Percentiles rank a stretch among this genome's conserved stretches.
Conservation (phyloP, 2,888 invertebrate genomes). For the Lithophane ornitopus region DNA sequence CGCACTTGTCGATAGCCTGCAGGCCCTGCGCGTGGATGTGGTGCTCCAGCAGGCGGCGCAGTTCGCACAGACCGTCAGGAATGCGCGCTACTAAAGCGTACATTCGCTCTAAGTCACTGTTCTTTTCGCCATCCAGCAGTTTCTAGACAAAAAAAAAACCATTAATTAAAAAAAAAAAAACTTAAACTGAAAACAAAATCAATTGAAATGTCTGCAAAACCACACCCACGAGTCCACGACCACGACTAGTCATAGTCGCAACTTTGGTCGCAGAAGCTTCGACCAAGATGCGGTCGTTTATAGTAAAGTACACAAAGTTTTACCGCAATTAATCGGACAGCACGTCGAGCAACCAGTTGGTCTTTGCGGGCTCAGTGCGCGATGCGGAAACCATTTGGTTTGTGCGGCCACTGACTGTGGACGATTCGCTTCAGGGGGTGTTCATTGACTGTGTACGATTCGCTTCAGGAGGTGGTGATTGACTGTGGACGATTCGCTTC, state of each 20-base stretch:
- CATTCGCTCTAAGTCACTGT: slow-evolving; percentile 98
- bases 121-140: slow-evolving; percentile 98
- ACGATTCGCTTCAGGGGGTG: no score
- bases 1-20: slow-evolving; percentile 98
- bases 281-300: not conserved
- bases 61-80: slow-evolving; percentile 96
- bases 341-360: not conserved
- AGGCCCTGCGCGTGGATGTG: slow-evolving; percentile 98
- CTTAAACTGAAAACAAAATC: not conserved
- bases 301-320: not conserved
- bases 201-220: not conserved
- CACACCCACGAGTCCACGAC: not conserved
- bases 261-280: not conserved
- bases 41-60: slow-evolving; percentile 96
- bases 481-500: no score
- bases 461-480: no score
- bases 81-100: slow-evolving; percentile 98
- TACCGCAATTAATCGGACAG: not conserved
- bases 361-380: not conserved
- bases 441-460: no score
- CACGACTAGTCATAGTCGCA: not conserved
- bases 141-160: slow-evolving; percentile 87
- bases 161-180: no score
- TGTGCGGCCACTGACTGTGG: not conserved
- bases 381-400: not conserved